Evolutionary conservation across 2,888 invertebrate genomes (phyloP).

Genomic region (Metopia argyrocephala): DNA sequence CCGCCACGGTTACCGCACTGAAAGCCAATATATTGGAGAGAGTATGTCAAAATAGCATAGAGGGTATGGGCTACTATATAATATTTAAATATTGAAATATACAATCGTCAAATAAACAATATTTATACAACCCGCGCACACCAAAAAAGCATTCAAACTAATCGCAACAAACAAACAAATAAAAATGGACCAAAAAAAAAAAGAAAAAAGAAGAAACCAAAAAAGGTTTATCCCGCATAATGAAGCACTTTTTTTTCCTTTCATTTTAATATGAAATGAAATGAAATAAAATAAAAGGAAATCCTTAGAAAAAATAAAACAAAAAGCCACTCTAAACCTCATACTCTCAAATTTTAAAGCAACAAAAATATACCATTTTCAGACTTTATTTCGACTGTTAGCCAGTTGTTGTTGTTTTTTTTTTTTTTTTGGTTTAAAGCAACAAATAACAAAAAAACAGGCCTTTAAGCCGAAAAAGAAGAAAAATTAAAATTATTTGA

Average conservation of each 20-base stretch:
- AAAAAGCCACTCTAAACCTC: constrained; percentile 31
- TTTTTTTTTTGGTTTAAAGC: neutral
- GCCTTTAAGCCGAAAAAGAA: constrained; percentile 28
- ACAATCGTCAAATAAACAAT: neutral
- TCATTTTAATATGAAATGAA: constrained; percentile 66
- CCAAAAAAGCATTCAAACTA: neutral
- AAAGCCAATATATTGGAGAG: neutral
- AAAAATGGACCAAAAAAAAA: constrained; percentile 46
- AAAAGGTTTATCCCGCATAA: constrained; percentile 72
- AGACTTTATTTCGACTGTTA: neutral
- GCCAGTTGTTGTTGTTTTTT: neutral
- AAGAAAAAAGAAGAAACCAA: constrained; percentile 8
- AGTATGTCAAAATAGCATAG: constrained; percentile 6
- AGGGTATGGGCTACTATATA: neutral
- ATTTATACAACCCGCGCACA: constrained; percentile 8
- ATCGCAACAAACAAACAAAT: neutral
- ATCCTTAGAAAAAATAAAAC: constrained; percentile 59
- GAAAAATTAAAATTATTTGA: constrained; percentile 9
- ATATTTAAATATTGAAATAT: neutral
- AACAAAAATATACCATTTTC: neutral
- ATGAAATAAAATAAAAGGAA: constrained; percentile 60
- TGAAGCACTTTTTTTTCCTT: constrained; percentile 70
- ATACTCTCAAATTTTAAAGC: neutral
- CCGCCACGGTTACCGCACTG: neutral
- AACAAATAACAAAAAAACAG: neutral